Percentiles rank a stretch among this genome's conserved stretches.
Evolutionary conservation across 2,113 vertebrate species (phyloP).

Genomic region (Cinclus mexicanus): DNA sequence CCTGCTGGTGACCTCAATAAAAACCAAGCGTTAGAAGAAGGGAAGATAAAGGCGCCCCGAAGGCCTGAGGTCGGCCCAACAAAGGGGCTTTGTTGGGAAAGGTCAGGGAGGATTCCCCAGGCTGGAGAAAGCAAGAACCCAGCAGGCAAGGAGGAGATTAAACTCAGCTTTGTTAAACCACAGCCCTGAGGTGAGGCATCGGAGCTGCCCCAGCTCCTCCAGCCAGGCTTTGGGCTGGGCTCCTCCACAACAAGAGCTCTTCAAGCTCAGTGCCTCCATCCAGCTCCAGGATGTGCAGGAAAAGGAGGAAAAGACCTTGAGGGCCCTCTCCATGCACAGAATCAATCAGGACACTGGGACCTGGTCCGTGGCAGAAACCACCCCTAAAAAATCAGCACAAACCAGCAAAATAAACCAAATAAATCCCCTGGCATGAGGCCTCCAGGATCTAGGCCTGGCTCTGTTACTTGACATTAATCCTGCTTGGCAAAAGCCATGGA

Average conservation of each 20-base stretch:
- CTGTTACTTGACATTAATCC: constrained; percentile 16
- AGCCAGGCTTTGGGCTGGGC: neutral
- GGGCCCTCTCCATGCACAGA: neutral
- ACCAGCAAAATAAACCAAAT: neutral
- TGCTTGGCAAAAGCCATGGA: neutral
- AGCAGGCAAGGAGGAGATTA: neutral
- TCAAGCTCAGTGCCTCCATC: accelerated
- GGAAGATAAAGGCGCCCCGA: neutral
- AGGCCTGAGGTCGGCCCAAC: neutral
- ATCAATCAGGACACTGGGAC: neutral
- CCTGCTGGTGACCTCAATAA: neutral
- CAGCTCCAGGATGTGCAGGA: neutral
- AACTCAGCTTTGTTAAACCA: neutral
- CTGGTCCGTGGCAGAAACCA: neutral
- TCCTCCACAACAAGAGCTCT: neutral
- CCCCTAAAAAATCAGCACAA: neutral
- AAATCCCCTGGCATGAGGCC: neutral
- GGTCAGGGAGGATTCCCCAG: constrained; percentile 4
- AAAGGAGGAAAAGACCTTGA: neutral
- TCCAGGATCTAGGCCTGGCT: neutral
- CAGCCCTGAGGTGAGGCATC: neutral
- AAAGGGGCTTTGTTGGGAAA: constrained; percentile 37
- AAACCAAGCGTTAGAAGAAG: neutral
- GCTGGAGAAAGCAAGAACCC: neutral
- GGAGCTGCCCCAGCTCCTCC: neutral